Evolutionary conservation across 2,113 vertebrate genomes (phyloP).

Genomic region (Pavo muticus): DNA sequence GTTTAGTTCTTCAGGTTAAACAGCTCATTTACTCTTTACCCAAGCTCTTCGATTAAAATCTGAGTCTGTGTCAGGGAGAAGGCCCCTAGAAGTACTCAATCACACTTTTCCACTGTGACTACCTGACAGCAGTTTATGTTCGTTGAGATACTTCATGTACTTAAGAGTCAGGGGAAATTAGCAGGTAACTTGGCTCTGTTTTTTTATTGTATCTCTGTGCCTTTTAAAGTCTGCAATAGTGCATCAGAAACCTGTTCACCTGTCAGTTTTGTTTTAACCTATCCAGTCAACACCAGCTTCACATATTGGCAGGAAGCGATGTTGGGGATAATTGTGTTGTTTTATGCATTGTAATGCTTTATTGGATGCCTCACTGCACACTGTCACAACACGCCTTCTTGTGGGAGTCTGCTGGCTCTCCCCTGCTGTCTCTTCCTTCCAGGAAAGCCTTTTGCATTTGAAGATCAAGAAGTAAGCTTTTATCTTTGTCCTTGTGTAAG

Average conservation of each 20-base stretch:
- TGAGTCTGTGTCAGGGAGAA: constrained; percentile 4
- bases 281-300: neutral
- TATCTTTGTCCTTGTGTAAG: neutral
- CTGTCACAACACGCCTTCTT: neutral
- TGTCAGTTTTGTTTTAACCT: neutral
- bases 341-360: neutral
- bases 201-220: neutral
- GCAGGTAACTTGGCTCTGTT: neutral
- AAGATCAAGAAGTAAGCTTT: neutral
- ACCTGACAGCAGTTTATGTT: neutral
- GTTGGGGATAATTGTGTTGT: neutral
- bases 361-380: neutral
- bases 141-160: neutral
- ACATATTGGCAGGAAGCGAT: neutral
- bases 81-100: neutral
- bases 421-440: neutral
- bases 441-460: neutral
- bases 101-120: neutral
- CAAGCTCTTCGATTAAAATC: neutral
- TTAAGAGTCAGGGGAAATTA: neutral
- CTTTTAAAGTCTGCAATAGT: neutral
- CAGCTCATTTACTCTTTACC: neutral
- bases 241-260: neutral
- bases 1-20: constrained; percentile 19
- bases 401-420: neutral